These are phyloP conservation scores for Falco peregrinus DNA, from an alignment of 2,797 vertebrate genomes.

Conservation along the genomic window DNA sequence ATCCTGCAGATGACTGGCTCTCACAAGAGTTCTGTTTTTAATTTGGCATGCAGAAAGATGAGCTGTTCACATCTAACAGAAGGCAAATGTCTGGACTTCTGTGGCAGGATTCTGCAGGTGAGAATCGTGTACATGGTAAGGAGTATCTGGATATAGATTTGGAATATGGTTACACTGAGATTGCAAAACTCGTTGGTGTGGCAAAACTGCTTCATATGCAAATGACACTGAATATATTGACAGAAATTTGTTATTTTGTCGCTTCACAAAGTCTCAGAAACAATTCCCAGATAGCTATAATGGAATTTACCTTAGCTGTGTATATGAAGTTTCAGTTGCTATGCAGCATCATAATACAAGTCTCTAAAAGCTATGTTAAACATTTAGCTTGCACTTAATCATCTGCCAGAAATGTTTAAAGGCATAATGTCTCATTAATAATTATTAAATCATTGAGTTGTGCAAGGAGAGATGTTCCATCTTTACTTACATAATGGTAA, in stretches of 20 bases:
- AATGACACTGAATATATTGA: background rate
- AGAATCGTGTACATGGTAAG: background rate
- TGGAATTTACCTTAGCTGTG: conserved; percentile 48
- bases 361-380: conserved; percentile 49
- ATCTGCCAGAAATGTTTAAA: conserved; percentile 63
- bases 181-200: background rate
- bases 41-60: background rate
- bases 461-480: background rate
- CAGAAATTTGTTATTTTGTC: background rate
- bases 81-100: background rate
- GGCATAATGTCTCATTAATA: conserved; percentile 61
- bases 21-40: background rate
- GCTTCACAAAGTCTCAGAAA: background rate
- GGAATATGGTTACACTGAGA: background rate
- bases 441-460: conserved; percentile 25
- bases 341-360: background rate
- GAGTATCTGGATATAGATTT: background rate
- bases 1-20: background rate
- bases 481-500: conserved; percentile 16
- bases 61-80: background rate
- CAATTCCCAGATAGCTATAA: background rate
- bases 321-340: conserved; percentile 1
- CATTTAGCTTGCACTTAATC: conserved; percentile 32
- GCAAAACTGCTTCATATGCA: background rate
- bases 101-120: background rate